Evolutionary conservation across 2,113 vertebrate species (phyloP).

Genomic region (Amphiprion percula): DNA sequence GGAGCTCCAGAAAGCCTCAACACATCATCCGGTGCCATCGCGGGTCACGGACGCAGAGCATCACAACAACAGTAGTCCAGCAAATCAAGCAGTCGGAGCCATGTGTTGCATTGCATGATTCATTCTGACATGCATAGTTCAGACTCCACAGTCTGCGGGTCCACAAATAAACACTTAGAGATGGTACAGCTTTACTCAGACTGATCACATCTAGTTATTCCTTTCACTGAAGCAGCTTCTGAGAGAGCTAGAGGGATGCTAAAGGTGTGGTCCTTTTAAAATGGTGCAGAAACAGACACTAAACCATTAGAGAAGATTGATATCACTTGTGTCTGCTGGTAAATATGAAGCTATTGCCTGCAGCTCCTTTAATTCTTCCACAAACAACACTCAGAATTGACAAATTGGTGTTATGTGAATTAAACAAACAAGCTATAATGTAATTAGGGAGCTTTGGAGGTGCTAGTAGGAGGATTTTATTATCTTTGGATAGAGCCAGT

Average conservation of each 20-base stretch:
- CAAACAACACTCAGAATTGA: neutral
- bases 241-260: no score
- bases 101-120: conserved; percentile 63
- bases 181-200: neutral
- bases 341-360: neutral
- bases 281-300: no score
- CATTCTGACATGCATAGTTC: conserved; percentile 56
- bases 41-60: conserved; percentile 41
- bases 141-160: neutral
- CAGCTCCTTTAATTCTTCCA: neutral
- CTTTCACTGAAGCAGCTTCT: neutral
- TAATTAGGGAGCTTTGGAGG: neutral
- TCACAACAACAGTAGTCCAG: conserved; percentile 40
- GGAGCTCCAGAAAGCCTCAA: conserved; percentile 41
- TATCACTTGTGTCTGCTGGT: no score
- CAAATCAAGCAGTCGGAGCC: conserved; percentile 58
- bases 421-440: neutral
- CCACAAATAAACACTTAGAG: neutral
- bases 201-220: neutral
- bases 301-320: no score
- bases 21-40: conserved; percentile 45
- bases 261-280: no score
- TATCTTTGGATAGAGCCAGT: no score
- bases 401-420: neutral
- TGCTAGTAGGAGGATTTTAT: no score